A percentile compares a stretch with the other conserved stretches of the same genome.
Evolutionary conservation across 2,113 vertebrate species (phyloP).

Genomic region (Panthera leo): DNA sequence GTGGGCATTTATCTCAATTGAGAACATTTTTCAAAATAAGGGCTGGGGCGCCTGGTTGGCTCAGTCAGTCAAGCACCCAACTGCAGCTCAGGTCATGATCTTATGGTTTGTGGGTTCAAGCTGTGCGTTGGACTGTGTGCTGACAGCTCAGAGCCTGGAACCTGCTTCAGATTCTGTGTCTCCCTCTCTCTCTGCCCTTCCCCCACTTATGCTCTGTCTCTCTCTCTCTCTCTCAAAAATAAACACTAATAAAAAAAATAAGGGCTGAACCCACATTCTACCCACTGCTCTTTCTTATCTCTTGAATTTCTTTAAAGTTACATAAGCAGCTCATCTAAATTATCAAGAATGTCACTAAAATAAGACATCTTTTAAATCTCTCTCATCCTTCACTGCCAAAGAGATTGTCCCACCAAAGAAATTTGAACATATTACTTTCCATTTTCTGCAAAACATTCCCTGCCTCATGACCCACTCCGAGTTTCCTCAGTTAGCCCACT

Average conservation of each 20-base stretch:
- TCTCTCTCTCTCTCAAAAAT: too few species aligned
- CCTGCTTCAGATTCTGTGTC: too few species aligned
- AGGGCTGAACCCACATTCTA: background rate
- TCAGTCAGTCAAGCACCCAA: too few species aligned
- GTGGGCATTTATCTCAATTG: background rate
- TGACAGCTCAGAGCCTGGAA: too few species aligned
- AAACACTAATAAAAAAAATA: background rate
- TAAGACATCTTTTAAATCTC: background rate
- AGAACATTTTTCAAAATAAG: background rate
- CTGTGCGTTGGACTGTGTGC: too few species aligned
- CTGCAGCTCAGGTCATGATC: too few species aligned
- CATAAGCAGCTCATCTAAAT: background rate
- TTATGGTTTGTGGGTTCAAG: too few species aligned
- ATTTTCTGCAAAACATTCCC: background rate
- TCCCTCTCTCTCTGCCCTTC: too few species aligned
- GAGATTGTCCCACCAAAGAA: background rate
- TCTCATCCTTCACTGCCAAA: background rate
- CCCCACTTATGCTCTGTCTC: too few species aligned
- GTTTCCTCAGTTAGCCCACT: background rate
- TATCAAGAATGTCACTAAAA: background rate
- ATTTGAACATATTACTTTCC: background rate
- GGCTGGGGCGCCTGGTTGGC: background rate
- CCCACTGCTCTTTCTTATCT: background rate
- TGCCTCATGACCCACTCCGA: background rate
- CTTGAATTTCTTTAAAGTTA: background rate